Percentiles rank a stretch among this genome's conserved stretches.
phyloP scores from a whole-genome alignment of 1,140 invertebrate species.

The Cydia fagiglandana region DNA sequence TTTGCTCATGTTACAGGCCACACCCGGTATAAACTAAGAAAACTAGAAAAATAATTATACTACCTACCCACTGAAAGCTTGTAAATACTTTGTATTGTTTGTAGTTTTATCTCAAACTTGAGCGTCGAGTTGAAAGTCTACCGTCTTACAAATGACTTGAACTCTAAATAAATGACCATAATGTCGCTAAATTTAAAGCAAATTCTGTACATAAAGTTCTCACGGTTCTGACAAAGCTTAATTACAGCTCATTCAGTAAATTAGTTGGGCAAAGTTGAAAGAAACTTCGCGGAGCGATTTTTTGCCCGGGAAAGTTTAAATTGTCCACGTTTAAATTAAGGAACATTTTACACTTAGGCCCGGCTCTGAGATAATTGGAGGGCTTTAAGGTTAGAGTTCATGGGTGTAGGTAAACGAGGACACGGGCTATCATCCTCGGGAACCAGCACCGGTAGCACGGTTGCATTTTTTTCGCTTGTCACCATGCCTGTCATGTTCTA shows the following conservation, averaged over 20 bases:
- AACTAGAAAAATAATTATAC: too few species aligned
- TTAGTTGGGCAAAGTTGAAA: conserved; percentile 23
- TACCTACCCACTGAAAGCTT: too few species aligned
- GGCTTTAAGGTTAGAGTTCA: not conserved
- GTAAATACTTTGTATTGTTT: too few species aligned
- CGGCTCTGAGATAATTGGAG: conserved; percentile 21
- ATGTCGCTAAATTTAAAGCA: conserved; percentile 16
- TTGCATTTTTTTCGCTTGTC: too few species aligned
- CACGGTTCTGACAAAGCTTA: conserved; percentile 23
- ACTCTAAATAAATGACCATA: conserved; percentile 19
- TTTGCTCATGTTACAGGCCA: too few species aligned
- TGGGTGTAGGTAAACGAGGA: not conserved
- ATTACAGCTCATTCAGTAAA: conserved; percentile 28
- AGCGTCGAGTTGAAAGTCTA: too few species aligned
- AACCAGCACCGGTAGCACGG: too few species aligned
- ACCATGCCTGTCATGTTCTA: too few species aligned
- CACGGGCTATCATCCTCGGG: too few species aligned
- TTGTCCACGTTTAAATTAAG: conserved; percentile 21
- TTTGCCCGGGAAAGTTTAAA: conserved; percentile 27
- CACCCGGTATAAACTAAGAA: too few species aligned
- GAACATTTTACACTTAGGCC: conserved; percentile 25
- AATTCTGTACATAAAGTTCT: conserved; percentile 30
- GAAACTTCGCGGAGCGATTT: conserved; percentile 17
- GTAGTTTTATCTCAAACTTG: too few species aligned
- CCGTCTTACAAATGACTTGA: not conserved